Percentiles rank a stretch among this genome's conserved stretches.
Conservation (phyloP, 2,797 vertebrate genomes). For the Paratrypauchen microcephalus region DNA sequence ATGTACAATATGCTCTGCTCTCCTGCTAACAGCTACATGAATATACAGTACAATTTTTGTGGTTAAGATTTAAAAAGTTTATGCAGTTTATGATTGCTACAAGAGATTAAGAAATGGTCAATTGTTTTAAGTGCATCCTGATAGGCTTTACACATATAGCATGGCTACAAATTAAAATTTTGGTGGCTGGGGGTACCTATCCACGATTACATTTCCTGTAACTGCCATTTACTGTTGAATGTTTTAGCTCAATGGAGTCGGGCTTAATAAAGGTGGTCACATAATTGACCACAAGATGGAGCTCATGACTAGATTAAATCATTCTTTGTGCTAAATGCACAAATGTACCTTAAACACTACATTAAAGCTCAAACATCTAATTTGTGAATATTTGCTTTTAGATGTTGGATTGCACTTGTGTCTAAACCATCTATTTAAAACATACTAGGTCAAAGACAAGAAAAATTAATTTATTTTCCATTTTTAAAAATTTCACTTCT, state of each 20-base stretch:
- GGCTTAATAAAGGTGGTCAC: not conserved
- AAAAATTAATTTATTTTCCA: not conserved
- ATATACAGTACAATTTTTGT: not conserved
- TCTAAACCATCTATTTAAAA: not conserved
- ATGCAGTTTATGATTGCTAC: no score
- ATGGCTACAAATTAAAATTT: no score
- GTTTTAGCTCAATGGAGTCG: no score
- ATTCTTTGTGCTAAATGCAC: not conserved
- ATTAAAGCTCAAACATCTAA: no score
- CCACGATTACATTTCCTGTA: no score
- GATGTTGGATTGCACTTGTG: not conserved
- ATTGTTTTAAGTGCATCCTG: not conserved
- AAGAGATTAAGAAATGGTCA: no score
- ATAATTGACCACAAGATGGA: constrained; percentile 1
- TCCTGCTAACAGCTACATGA: not conserved
- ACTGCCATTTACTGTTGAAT: no score
- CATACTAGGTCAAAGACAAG: not conserved
- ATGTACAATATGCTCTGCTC: not conserved
- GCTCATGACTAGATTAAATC: not conserved
- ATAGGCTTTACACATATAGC: no score
- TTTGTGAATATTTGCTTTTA: no score
- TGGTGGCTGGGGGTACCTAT: no score
- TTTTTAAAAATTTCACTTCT: constrained; percentile 23
- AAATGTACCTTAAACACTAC: not conserved
- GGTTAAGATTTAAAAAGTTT: not conserved